Base-by-base conservation (phyloP, 2,113 vertebrate species). In the Heptranchias perlo region DNA sequence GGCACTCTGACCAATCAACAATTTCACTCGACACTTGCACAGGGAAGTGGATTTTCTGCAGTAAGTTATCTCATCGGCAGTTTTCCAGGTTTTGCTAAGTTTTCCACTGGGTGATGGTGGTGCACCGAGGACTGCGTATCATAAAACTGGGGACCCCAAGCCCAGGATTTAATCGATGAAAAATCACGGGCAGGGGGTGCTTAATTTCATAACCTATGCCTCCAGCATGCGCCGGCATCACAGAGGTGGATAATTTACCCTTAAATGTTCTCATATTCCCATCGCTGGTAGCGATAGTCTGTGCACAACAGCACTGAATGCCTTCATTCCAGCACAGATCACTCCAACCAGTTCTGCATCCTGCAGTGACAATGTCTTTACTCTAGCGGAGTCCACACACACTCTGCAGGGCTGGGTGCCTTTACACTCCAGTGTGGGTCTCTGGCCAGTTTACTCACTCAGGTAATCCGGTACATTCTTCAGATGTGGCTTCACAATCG, bases 381-480 rank as follows among this genome's bases (percentile, higher is more conserved):
- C 1, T 82, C 78, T 18, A 23, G 78, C 21, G 78, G 78, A 78
- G 39, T 78, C 76, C n/a, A 44, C 78, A 82, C 16, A 82, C n/a
- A n/a, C n/a, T n/a, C 16, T 0, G 16, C 39, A 47, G 78, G 78
- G 44, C 39, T n/a, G 13, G 2, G 10, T n/a, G 13, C 14, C 13
- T 4, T 25, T 35, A 3, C 39, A 39, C n/a, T 49, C 44, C 23
- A 52, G 35, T 47, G 58, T 18, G n/a, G 35, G 3, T 31, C 23
- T 87, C 11, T 65, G 76, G 18, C 3, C 14, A 65, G 21, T 23
- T 31, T 44, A 96, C 98, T 96, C 97, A 99, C 99, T 96, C 76
- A 99, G 97, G 96, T 99, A 99, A 0, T 99, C 98, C 0, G 99
- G 99, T 0, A 99, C 97, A 0, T 99, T 98, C 96, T 97, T 98